Conservation (phyloP, 2,888 invertebrate genomes). For the Scaptomyza parva region DNA sequence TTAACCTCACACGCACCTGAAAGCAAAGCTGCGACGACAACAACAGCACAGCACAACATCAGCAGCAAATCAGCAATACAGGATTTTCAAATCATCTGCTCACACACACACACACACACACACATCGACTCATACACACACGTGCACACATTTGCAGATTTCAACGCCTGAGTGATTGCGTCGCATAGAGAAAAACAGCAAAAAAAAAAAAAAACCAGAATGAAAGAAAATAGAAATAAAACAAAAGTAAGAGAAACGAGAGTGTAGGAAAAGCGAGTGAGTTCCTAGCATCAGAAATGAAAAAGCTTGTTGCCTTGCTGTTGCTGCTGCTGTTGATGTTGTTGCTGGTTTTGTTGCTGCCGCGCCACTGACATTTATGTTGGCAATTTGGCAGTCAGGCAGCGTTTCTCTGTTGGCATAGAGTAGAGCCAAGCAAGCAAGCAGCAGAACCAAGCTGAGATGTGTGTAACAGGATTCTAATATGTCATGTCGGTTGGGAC, state of each 20-base stretch:
- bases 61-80: constrained; percentile 71
- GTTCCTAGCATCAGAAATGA: constrained; percentile 72
- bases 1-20: constrained; percentile 74
- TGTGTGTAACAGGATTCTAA: constrained; percentile 76
- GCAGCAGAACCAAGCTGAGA: constrained; percentile 18
- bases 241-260: constrained; percentile 30
- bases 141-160: constrained; percentile 63
- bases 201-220: no score
- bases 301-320: constrained; percentile 56
- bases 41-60: constrained; percentile 26
- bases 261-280: constrained; percentile 19
- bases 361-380: constrained; percentile 78
- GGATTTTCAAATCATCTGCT: constrained; percentile 74
- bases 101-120: constrained; percentile 41
- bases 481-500: constrained; percentile 78
- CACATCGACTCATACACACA: constrained; percentile 24
- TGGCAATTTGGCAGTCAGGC: constrained; percentile 79
- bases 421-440: constrained; percentile 6
- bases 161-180: constrained; percentile 78
- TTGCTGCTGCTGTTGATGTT: neutral
- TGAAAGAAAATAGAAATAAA: constrained; percentile 32
- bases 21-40: constrained; percentile 77
- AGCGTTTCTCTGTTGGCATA: constrained; percentile 39
- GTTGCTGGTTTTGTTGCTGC: constrained; percentile 19
- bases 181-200: constrained; percentile 67